A percentile compares a stretch with the other conserved stretches of the same genome.
Evolutionary conservation across 2,888 invertebrate species (phyloP).

Genomic region (Scaptomyza flava): DNA sequence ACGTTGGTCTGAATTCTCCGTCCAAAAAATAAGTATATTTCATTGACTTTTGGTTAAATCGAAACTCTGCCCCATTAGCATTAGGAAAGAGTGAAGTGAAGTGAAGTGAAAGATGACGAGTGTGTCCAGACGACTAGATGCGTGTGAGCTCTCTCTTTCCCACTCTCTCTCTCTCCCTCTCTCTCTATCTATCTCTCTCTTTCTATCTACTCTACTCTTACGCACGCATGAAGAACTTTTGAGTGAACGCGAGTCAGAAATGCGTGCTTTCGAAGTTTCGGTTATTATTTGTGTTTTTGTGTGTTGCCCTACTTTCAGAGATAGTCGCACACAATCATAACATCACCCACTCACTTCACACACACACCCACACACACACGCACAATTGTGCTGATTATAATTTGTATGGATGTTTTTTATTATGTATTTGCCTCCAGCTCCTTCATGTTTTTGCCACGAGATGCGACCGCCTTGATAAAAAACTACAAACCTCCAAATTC

Average conservation of each 20-base stretch:
- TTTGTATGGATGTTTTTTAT: conserved; percentile 11
- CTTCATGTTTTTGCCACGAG: conserved; percentile 48
- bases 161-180: conserved; percentile 5
- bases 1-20: no score
- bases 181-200: not conserved
- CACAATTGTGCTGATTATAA: conserved; percentile 60
- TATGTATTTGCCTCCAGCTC: conserved; percentile 24
- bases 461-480: conserved; percentile 61
- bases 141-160: conserved; percentile 3
- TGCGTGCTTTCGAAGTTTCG: conserved; percentile 73
- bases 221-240: conserved; percentile 1
- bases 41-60: conserved; percentile 3
- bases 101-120: conserved; percentile 41
- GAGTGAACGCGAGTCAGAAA: conserved; percentile 54
- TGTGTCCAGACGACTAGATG: conserved; percentile 13
- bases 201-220: no score
- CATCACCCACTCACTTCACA: not conserved
- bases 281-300: conserved; percentile 71
- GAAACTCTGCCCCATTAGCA: conserved; percentile 42
- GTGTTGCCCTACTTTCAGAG: conserved; percentile 71
- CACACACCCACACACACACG: conserved; percentile 3
- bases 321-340: conserved; percentile 40
- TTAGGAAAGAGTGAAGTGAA: conserved; percentile 46
- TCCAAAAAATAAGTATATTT: not conserved
- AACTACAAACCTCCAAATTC: not conserved